phyloP scores from a whole-genome alignment of 2,797 vertebrate genomes.

The Anomalospiza imberbis region DNA sequence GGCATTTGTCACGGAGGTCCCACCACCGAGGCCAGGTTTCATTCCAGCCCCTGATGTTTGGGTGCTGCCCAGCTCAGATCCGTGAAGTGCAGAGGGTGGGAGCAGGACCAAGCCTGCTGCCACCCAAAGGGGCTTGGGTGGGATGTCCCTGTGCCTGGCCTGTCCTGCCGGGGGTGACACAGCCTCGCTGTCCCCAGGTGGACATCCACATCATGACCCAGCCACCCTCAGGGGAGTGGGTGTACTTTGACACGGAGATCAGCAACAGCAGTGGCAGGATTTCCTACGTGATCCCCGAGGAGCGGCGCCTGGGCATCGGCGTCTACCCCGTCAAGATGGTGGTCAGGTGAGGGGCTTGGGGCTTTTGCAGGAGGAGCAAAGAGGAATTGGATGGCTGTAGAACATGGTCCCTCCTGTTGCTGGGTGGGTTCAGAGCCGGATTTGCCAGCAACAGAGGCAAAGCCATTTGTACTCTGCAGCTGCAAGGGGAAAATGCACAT shows the following conservation, averaged over 20 bases:
- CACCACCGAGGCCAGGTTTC: rapidly evolving
- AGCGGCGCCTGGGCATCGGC: constrained; percentile 89
- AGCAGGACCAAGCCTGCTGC: background rate
- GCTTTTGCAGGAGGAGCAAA: background rate
- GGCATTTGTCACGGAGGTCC: rapidly evolving
- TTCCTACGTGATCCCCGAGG: constrained; percentile 87
- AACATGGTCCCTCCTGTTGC: background rate
- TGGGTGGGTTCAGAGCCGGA: background rate
- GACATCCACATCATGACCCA: constrained; percentile 98
- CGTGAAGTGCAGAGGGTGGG: background rate
- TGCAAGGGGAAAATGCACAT: background rate
- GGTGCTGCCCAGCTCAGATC: background rate
- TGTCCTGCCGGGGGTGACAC: background rate
- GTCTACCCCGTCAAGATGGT: constrained; percentile 99
- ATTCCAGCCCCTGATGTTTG: background rate
- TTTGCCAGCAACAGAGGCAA: background rate
- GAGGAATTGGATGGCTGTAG: background rate
- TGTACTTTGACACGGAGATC: constrained; percentile 91
- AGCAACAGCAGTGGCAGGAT: constrained; percentile 95
- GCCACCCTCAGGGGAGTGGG: constrained; percentile 95
- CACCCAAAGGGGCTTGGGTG: rapidly evolving
- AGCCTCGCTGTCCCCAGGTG: constrained; percentile 75
- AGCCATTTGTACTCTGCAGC: background rate
- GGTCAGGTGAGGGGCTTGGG: constrained; percentile 82
- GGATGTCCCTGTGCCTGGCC: background rate